Evolutionary conservation across 2,113 vertebrate genomes (phyloP), one percentile per base, ranked within the genome.

Genomic region (Macquaria ambigua): DNA sequence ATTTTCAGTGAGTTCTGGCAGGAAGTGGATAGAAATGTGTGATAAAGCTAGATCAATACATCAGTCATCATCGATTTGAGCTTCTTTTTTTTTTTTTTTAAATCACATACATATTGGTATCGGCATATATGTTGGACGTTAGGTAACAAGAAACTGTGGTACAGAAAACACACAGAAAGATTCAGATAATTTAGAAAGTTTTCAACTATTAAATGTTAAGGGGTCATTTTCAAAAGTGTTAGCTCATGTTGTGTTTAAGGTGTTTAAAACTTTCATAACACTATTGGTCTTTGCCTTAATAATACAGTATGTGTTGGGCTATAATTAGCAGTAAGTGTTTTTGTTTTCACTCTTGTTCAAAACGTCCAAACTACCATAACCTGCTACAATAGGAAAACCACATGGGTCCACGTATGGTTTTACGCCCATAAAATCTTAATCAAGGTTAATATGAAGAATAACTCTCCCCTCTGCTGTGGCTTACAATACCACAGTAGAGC

Each of bases 381-480:
- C 18, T n/a, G 21, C 64, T 15, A 52, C 10, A 55, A 83, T 6
- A 50, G 2, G 41, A 8, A 79, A 66, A 77, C 56, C 74, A 59
- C 63, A 78, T 8, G 25, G 9, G 6, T 14, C 31, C 39, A 31
- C 62, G 83, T 68, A 86, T 31, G 73, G 55, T 58, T 10, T 62
- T 15, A 25, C 20, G 14, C 52, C 79, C 74, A 84, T 88, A 55
- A 85, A 89, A 85, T 81, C 79, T 84, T 92, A 84, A 91, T 91
- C 66, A 81, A 64, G 56, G 77, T 81, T 88, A 90, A 89, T 73
- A 82, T 84, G 74, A 90, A 55, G 75, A 85, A 90, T 83, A 88
- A 74, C 34, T 74, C 84, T 84, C 56, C 50, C 25, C 79, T 85
- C 67, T 67, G 67, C 83, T 59, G 73, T 72, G 82, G 77, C 63